A percentile compares a stretch with the other conserved stretches of the same genome.
These are phyloP conservation scores for Dendrocincla fuliginosa DNA, from an alignment of 2,797 vertebrate genomes.

Conservation along the genomic window DNA sequence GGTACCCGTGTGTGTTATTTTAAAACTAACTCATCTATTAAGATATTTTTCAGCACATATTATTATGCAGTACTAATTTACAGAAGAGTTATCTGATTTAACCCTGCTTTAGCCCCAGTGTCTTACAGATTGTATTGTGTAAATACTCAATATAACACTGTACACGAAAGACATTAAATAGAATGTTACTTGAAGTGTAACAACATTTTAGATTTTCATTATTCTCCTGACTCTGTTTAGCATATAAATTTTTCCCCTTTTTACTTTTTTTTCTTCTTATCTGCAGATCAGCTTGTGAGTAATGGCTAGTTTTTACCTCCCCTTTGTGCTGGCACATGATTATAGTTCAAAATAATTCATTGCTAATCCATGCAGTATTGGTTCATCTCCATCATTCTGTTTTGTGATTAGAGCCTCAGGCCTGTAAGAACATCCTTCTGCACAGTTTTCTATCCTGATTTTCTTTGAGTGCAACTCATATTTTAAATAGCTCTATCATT, in stretches of 20 bases:
- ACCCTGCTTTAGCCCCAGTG: constrained; percentile 36
- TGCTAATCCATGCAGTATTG: constrained; percentile 80
- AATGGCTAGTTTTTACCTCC: constrained; percentile 76
- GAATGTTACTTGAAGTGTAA: constrained; percentile 70
- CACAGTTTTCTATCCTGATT: constrained; percentile 60
- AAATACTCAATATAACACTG: constrained; percentile 51
- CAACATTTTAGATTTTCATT: constrained; percentile 73
- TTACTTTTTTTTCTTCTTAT: constrained; percentile 44
- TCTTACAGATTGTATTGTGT: constrained; percentile 53
- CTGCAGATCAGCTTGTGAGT: constrained; percentile 75
- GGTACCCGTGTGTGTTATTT: neutral
- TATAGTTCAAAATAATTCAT: constrained; percentile 79
- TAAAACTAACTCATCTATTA: constrained; percentile 4
- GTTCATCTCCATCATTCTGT: constrained; percentile 77
- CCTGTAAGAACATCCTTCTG: constrained; percentile 59
- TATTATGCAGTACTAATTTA: constrained; percentile 40
- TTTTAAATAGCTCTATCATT: constrained; percentile 69
- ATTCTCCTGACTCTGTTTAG: constrained; percentile 68
- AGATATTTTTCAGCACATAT: neutral
- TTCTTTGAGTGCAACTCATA: constrained; percentile 67
- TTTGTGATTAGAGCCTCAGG: constrained; percentile 77
- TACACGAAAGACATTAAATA: constrained; percentile 63
- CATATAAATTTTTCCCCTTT: constrained; percentile 52
- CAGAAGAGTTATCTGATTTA: constrained; percentile 58
- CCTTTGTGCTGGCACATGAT: constrained; percentile 74